Percentiles rank a stretch among this genome's conserved stretches.
Conservation (phyloP, 2,888 invertebrate species). For the Cyclophora albipunctata region DNA sequence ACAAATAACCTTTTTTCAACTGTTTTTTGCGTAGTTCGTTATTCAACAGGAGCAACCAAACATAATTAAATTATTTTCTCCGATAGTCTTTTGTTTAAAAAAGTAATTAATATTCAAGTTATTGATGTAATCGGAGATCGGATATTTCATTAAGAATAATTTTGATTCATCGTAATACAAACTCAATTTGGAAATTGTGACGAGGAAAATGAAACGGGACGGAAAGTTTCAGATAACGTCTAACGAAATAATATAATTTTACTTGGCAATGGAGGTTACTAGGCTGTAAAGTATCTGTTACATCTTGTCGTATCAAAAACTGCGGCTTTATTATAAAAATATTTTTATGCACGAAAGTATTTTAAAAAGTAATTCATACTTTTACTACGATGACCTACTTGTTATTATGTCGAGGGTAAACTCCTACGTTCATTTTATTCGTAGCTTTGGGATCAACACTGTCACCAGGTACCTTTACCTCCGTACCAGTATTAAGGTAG, state of each 20-base stretch:
- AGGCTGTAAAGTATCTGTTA: too few relatives aligned
- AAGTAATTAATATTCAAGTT: too few relatives aligned
- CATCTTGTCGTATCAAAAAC: too few relatives aligned
- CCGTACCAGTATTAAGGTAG: too few relatives aligned
- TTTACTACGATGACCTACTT: slow-evolving; percentile 17
- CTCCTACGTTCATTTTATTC: slow-evolving; percentile 9
- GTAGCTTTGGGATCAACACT: slow-evolving; percentile 2
- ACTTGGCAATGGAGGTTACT: not conserved
- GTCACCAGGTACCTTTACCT: slow-evolving; percentile 3
- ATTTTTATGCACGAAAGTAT: too few relatives aligned
- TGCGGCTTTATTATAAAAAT: too few relatives aligned
- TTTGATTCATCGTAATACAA: slow-evolving; percentile 4
- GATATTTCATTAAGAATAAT: not conserved
- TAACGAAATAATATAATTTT: slow-evolving; percentile 7
- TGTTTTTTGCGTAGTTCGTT: not conserved
- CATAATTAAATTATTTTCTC: too few relatives aligned
- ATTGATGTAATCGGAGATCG: too few relatives aligned
- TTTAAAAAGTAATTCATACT: not conserved
- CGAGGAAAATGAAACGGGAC: slow-evolving; percentile 3
- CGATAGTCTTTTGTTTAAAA: too few relatives aligned
- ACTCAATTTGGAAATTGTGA: slow-evolving; percentile 8
- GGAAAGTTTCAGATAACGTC: slow-evolving; percentile 9
- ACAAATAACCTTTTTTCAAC: too few relatives aligned
- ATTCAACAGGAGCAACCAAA: slow-evolving; percentile 2
- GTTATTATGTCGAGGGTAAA: slow-evolving; percentile 4